These are phyloP conservation scores for Premnoplex brunnescens DNA, from an alignment of 2,797 vertebrate genomes.

Conservation along the genomic window DNA sequence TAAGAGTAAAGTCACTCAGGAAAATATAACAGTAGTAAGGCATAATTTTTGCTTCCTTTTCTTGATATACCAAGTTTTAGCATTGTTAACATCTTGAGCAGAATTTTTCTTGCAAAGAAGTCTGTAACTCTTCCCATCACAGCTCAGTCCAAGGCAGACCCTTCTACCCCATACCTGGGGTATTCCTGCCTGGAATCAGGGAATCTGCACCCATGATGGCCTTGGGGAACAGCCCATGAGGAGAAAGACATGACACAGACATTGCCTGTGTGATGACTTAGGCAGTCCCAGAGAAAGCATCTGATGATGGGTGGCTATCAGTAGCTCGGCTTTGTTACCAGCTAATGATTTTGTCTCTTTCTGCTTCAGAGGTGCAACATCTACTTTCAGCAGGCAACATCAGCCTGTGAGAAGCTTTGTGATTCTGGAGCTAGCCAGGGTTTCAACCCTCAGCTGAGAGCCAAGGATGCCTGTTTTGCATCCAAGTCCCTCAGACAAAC, in stretches of 20 bases:
- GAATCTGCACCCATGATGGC: neutral
- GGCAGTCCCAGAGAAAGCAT: neutral
- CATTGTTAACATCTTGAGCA: neutral
- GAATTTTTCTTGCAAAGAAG: neutral
- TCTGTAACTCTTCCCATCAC: neutral
- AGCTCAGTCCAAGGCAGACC: neutral
- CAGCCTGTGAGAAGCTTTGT: neutral
- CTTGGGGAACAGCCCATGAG: neutral
- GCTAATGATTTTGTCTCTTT: neutral
- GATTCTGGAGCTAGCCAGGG: neutral
- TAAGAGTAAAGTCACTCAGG: neutral
- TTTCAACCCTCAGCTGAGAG: neutral
- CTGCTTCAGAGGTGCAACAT: neutral
- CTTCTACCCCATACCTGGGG: too few relatives aligned
- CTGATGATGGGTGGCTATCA: neutral
- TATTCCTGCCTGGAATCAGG: neutral
- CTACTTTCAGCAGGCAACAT: neutral
- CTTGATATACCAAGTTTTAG: neutral
- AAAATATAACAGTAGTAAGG: neutral
- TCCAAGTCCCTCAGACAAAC: neutral
- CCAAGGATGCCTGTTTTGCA: neutral
- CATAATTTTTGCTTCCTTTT: neutral
- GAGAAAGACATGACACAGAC: neutral
- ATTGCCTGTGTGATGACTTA: neutral
- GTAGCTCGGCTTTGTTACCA: neutral